phyloP scores from a whole-genome alignment of 2,888 invertebrate species.

The Gandaritis pyraliata region DNA sequence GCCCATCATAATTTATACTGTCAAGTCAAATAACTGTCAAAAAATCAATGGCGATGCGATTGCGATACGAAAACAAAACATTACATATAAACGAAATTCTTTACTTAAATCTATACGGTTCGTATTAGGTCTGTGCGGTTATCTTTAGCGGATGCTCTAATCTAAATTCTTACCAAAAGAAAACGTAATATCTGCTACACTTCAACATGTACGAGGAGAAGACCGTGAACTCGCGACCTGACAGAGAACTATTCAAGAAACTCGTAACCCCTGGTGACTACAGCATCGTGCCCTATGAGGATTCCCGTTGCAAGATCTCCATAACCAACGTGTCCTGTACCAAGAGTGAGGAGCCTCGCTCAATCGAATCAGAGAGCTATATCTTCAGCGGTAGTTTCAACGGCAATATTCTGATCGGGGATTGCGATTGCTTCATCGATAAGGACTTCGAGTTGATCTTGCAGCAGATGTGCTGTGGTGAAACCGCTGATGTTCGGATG shows the following conservation, averaged over 20 bases:
- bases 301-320: constrained; percentile 69
- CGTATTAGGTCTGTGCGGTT: too few relatives aligned
- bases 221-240: constrained; percentile 61
- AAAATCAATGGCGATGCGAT: too few relatives aligned
- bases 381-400: constrained; percentile 68
- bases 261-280: constrained; percentile 70
- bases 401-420: constrained; percentile 79
- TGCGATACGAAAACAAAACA: too few relatives aligned
- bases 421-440: constrained; percentile 76
- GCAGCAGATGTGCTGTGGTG: constrained; percentile 80
- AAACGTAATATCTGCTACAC: background rate
- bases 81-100: too few relatives aligned
- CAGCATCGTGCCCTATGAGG: constrained; percentile 72
- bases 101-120: too few relatives aligned
- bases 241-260: constrained; percentile 70
- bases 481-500: constrained; percentile 70
- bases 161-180: background rate
- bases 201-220: constrained; percentile 59
- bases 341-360: constrained; percentile 55
- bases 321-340: constrained; percentile 62
- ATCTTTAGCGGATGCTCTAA: background rate
- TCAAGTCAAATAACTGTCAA: too few relatives aligned
- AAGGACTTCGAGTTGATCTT: constrained; percentile 81
- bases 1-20: too few relatives aligned
- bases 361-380: constrained; percentile 64